Evolutionary conservation across 2,797 vertebrate genomes (phyloP).

Genomic region (Melanogrammus aeglefinus): DNA sequence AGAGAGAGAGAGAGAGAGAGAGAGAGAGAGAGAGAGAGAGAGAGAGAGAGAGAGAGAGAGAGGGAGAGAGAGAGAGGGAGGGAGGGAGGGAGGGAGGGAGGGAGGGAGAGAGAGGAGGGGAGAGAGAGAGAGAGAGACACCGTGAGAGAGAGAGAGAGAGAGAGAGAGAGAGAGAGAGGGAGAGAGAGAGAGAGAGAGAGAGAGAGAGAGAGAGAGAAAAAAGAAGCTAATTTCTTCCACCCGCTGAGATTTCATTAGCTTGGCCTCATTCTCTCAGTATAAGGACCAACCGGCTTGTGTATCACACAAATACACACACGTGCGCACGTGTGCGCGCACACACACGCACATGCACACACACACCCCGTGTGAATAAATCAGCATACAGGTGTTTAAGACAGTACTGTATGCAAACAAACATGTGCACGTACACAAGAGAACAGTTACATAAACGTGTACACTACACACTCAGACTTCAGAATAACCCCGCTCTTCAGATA

Average conservation of each 20-base stretch:
- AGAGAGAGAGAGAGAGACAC: too few relatives aligned
- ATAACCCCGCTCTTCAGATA: constrained; percentile 16
- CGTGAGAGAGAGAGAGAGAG: too few relatives aligned
- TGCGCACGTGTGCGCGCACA: neutral
- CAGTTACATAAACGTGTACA: neutral
- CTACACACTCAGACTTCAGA: neutral
- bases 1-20: too few relatives aligned
- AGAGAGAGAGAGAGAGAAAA: too few relatives aligned
- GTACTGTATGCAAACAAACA: constrained; percentile 9
- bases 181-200: too few relatives aligned
- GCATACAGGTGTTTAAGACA: constrained; percentile 1
- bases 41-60: too few relatives aligned
- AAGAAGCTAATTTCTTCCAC: constrained; percentile 65
- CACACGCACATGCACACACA: neutral
- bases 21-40: too few relatives aligned
- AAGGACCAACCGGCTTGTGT: constrained; percentile 54
- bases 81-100: too few relatives aligned
- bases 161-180: too few relatives aligned
- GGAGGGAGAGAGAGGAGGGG: too few relatives aligned
- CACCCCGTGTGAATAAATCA: constrained; percentile 13
- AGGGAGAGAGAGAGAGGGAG: too few relatives aligned
- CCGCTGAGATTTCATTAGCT: constrained; percentile 64
- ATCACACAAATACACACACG: constrained; percentile 10
- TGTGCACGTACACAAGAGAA: constrained; percentile 9
- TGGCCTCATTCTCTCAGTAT: constrained; percentile 61